Conservation (phyloP, 2,888 invertebrate species). For the Pandemis heparana region DNA sequence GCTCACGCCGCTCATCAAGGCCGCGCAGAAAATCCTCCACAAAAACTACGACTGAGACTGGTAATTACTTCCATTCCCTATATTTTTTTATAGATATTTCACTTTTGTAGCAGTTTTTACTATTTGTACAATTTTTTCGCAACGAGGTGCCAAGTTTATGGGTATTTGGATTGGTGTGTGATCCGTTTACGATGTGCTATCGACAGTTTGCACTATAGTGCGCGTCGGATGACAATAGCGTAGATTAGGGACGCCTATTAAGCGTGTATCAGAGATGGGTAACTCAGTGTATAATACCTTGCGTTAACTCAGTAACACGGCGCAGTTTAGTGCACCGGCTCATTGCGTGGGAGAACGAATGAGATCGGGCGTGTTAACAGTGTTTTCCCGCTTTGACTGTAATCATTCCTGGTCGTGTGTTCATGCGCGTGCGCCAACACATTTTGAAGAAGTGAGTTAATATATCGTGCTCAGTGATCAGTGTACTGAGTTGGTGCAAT, state of each 20-base stretch:
- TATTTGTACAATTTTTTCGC: constrained; percentile 53
- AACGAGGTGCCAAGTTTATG: constrained; percentile 64
- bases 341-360: too few species aligned
- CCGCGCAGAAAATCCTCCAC: constrained; percentile 94
- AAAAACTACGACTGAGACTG: constrained; percentile 82
- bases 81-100: constrained; percentile 53
- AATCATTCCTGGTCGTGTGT: too few species aligned
- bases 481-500: too few species aligned
- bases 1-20: constrained; percentile 95
- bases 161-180: constrained; percentile 44
- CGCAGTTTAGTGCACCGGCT: too few species aligned
- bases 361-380: too few species aligned
- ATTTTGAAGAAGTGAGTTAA: too few species aligned
- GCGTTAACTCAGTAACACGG: too few species aligned
- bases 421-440: too few species aligned
- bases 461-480: too few species aligned
- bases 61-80: constrained; percentile 62
- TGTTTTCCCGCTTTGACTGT: too few species aligned
- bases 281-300: too few species aligned
- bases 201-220: constrained; percentile 34
- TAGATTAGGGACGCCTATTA: constrained; percentile 23
- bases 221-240: constrained; percentile 29
- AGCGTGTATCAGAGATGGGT: not conserved
- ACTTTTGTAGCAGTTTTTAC: constrained; percentile 72
- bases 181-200: constrained; percentile 17